These are phyloP conservation scores for Pitangus sulphuratus DNA, from an alignment of 2,797 vertebrate species.

Conservation along the genomic window DNA sequence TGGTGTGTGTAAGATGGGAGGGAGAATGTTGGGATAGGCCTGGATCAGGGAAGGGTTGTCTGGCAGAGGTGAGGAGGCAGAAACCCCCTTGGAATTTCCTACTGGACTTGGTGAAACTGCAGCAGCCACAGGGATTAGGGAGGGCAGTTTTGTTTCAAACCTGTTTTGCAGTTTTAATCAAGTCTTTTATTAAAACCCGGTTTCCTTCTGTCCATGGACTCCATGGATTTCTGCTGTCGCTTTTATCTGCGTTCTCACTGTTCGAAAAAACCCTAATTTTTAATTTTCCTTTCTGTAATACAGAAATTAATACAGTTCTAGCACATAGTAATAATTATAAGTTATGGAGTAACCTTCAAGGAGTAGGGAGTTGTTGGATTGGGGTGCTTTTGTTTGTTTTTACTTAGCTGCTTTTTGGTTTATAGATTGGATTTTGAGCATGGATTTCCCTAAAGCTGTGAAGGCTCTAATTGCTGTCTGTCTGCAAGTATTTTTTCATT, in stretches of 20 bases:
- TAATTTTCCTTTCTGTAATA: neutral
- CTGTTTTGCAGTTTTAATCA: neutral
- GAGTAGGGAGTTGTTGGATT: neutral
- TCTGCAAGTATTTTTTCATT: conserved; percentile 18
- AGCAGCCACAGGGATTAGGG: neutral
- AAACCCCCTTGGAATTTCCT: neutral
- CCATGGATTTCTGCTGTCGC: neutral
- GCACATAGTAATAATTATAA: neutral
- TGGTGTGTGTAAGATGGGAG: neutral
- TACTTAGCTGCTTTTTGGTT: neutral
- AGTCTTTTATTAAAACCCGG: neutral
- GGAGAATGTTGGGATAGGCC: neutral
- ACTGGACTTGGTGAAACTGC: neutral
- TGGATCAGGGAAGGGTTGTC: neutral
- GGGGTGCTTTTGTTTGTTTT: neutral
- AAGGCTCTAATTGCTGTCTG: neutral
- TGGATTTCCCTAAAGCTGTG: neutral
- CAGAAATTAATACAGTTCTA: neutral
- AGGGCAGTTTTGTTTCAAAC: neutral
- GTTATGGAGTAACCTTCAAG: neutral
- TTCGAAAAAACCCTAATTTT: neutral
- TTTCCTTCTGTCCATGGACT: neutral
- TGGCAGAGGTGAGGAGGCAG: neutral
- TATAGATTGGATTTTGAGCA: neutral
- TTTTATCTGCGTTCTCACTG: neutral